phyloP scores from a whole-genome alignment of 2,888 invertebrate species.

The Diarsia dahlii region DNA sequence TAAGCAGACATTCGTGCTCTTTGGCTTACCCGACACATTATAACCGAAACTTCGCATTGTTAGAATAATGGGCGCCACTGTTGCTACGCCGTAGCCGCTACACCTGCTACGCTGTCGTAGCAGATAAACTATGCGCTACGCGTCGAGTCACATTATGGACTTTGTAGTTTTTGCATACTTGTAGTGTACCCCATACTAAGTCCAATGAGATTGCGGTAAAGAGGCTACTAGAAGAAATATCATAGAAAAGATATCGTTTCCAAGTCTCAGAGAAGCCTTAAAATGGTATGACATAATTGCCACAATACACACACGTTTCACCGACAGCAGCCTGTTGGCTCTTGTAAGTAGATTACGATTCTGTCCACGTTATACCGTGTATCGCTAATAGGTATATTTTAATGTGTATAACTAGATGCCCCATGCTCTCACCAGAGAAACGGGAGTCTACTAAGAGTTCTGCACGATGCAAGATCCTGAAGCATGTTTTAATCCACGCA shows the following conservation, averaged over 20 bases:
- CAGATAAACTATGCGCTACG: slow-evolving; percentile 43
- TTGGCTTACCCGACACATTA: slow-evolving; percentile 30
- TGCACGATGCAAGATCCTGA: not conserved
- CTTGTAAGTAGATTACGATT: not conserved
- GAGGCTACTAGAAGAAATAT: not conserved
- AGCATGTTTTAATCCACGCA: no score
- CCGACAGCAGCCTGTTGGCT: not conserved
- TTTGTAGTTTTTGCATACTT: slow-evolving; percentile 15
- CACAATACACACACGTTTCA: not conserved
- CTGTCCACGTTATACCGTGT: not conserved
- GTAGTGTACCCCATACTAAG: no score
- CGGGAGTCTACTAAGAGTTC: no score
- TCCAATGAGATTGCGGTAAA: not conserved
- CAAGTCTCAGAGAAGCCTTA: not conserved
- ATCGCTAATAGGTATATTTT: not conserved
- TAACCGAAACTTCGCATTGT: slow-evolving; percentile 34
- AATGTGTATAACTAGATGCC: not conserved
- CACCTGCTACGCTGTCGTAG: slow-evolving; percentile 48
- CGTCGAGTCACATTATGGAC: slow-evolving; percentile 34
- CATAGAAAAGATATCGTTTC: not conserved
- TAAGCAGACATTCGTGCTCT: slow-evolving; percentile 21
- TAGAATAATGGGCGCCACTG: slow-evolving; percentile 37
- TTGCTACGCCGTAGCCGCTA: slow-evolving; percentile 42
- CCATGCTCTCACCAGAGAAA: not conserved
- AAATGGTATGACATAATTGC: not conserved